Evolutionary conservation across 2,113 vertebrate species (phyloP), one percentile per base, ranked within the genome.

Genomic region (Cyphomyrus discorhynchus): DNA sequence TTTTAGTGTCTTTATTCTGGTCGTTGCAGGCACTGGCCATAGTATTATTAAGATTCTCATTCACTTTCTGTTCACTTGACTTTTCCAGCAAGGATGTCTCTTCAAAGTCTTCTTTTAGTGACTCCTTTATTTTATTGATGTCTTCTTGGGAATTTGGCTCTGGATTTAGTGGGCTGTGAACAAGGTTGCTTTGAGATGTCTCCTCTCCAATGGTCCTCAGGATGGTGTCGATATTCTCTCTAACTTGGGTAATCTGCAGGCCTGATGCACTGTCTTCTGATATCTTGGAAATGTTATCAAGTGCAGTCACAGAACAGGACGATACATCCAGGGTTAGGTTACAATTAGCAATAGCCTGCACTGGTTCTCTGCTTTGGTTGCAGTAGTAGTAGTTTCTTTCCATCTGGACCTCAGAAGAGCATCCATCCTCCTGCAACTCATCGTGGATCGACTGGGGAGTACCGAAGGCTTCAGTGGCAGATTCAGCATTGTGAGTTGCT

Each of bases 321-420:
- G 98, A 98, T 42, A 97, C 97, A 90, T 99, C 98, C 0, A 98
- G 95, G 91, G 97, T 97, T 1, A 97, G 94, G 91, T 98, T 98
- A 15, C 97, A 95, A 92, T 95, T 97, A 93, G 95, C 97, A 87
- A 96, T 96, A 91, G 96, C 95, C 0, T 97, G 96, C 45, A 96
- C 97, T 1, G 98, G 97, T 92, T 97, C 97, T 45, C 97, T 97
- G 93, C 96, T 96, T 93, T 98, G 98, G 91, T 94, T 96, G 93
- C 98, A 98, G 92, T 97, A 98, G 86, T 97, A 97, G 93, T 97
- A 99, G 86, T 96, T 95, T 42, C 97, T 97, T 77, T 99, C 98
- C 90, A 98, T 95, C 4, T 98, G 98, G 89, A 99, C 98, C 92
- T 99, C 98, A 0, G 98, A 99, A 87, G 98, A 97, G 91, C 98